These are phyloP conservation scores for Homarus americanus DNA, from an alignment of 1,140 invertebrate genomes.

Conservation along the genomic window DNA sequence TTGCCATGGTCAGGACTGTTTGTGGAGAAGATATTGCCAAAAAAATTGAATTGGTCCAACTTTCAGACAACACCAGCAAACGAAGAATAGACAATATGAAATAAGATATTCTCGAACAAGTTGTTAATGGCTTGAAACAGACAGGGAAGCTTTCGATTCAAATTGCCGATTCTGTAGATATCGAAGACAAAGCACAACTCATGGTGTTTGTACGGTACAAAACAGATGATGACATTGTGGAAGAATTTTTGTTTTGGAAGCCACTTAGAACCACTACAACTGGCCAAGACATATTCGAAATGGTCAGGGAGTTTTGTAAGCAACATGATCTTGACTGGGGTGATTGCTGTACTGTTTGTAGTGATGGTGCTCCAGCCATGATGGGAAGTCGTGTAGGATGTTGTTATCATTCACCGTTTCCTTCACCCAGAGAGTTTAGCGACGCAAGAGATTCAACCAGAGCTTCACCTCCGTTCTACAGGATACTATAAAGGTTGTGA, in stretches of 20 bases:
- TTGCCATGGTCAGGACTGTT: conserved; percentile 24
- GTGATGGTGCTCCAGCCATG: too few relatives aligned
- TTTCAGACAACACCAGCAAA: conserved; percentile 18
- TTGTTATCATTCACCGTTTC: conserved; percentile 4
- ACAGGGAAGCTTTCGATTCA: not conserved
- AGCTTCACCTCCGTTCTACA: conserved; percentile 14
- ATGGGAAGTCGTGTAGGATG: not conserved
- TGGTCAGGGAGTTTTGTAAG: conserved; percentile 19
- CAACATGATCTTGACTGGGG: too few relatives aligned
- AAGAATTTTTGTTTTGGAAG: not conserved
- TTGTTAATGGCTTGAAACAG: conserved; percentile 24
- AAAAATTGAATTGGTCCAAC: conserved; percentile 35
- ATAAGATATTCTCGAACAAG: conserved; percentile 31
- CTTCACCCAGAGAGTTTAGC: conserved; percentile 28
- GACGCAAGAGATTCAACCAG: not conserved
- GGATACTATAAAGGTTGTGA: conserved; percentile 38
- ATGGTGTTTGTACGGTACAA: too few relatives aligned
- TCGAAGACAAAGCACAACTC: not conserved
- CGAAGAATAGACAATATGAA: not conserved
- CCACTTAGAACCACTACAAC: not conserved
- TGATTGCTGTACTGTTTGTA: too few relatives aligned
- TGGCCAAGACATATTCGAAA: conserved; percentile 16
- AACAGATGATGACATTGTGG: too few relatives aligned
- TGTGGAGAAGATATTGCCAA: conserved; percentile 8
- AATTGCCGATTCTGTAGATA: not conserved